Evolutionary conservation across 2,888 invertebrate genomes (phyloP).

Genomic region (Trichogramma evanescens): DNA sequence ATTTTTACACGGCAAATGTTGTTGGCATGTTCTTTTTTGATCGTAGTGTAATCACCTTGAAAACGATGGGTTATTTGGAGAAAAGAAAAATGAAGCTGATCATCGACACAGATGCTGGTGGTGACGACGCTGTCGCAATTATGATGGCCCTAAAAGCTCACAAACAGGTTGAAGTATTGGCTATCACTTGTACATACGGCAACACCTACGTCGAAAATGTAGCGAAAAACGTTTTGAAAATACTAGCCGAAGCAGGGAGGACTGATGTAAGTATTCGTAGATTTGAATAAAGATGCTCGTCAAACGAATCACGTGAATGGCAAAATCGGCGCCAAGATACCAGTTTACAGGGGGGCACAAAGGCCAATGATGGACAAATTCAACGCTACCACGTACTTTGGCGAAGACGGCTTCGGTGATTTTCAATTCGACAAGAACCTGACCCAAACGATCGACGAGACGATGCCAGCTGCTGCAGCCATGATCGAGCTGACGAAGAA

Average conservation of each 20-base stretch:
- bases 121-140: constrained; percentile 49
- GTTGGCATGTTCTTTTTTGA: too few species aligned
- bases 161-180: constrained; percentile 44
- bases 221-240: constrained; percentile 49
- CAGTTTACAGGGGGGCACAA: constrained; percentile 47
- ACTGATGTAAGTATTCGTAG: constrained; percentile 37
- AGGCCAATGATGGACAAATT: constrained; percentile 37
- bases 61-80: too few species aligned
- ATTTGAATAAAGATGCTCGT: too few species aligned
- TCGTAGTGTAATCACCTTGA: too few species aligned
- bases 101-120: constrained; percentile 50
- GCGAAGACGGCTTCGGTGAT: constrained; percentile 52
- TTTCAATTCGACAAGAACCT: constrained; percentile 42
- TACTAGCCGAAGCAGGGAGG: constrained; percentile 42
- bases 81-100: constrained; percentile 32
- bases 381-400: constrained; percentile 36
- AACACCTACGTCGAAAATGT: constrained; percentile 50
- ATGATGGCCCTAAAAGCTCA: constrained; percentile 39
- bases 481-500: constrained; percentile 42
- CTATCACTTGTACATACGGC: constrained; percentile 53
- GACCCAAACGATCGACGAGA: constrained; percentile 31
- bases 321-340: constrained; percentile 42
- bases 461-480: constrained; percentile 45
- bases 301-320: too few species aligned
- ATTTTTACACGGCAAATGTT: too few species aligned